These are phyloP conservation scores for Tupaia chinensis DNA, from an alignment of 2,113 vertebrate species.

Conservation along the genomic window DNA sequence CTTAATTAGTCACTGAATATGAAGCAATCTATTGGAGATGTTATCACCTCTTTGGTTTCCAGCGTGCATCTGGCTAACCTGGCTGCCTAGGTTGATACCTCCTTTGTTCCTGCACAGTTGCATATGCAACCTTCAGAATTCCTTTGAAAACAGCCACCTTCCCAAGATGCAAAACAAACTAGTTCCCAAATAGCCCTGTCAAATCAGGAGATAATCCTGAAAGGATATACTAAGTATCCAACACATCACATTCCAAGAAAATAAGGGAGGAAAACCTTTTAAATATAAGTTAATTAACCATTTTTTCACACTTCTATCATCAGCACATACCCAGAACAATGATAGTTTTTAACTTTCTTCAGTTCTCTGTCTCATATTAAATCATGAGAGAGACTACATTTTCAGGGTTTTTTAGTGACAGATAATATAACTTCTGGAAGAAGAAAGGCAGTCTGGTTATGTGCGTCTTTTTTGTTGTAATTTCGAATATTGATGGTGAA, in stretches of 20 bases:
- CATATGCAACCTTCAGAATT: neutral
- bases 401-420: neutral
- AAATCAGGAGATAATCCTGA: neutral
- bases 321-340: neutral
- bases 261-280: neutral
- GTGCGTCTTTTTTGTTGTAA: neutral
- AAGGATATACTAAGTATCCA: neutral
- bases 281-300: neutral
- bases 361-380: conserved; percentile 21
- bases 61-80: neutral
- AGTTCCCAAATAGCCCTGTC: neutral
- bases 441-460: neutral
- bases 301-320: neutral
- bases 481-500: neutral
- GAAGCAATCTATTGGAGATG: neutral
- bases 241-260: neutral
- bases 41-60: neutral
- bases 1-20: conserved; percentile 10
- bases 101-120: neutral
- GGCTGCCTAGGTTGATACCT: neutral
- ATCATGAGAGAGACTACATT: neutral
- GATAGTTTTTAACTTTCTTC: neutral
- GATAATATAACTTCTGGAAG: neutral
- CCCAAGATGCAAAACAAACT: neutral
- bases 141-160: neutral